Evolutionary conservation across 2,113 vertebrate species (phyloP), one percentile per base, ranked within the genome.

Genomic region (Noturus placidus): DNA sequence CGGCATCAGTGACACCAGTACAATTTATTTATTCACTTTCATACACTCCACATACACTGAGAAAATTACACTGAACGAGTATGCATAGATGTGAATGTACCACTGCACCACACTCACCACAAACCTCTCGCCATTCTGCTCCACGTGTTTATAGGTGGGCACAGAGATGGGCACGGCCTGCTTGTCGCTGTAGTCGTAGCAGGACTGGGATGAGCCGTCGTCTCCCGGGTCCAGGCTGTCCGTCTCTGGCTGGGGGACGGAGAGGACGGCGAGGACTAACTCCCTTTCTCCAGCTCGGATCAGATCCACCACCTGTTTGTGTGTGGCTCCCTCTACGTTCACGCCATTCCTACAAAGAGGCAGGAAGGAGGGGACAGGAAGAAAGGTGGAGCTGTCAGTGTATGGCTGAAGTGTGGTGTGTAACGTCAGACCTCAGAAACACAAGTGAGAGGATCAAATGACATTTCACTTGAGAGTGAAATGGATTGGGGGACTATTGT

Each of bases 261-360:
- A 98, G 84, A 99, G 89, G 90, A 99, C 97, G 0, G 98, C 98
- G 87, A 99, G 95, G 35, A 98, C 95, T 91, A 99, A 92, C 93
- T 99, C 98, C 94, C 97, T 96, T 94, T 99, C 98, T 0, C 97
- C 98, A 0, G 97, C 97, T 0, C 98, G 97, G 92, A 99, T 99
- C 95, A 99, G 95, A 88, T 99, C 98, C 94, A 99, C 98, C 93
- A 99, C 98, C 90, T 99, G 98, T 95, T 99, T 99, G 93, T 99
- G 98, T 0, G 97, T 99, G 10, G 98, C 97, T 17, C 98, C 97
- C 70, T 99, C 98, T 11, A 99, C 97, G 3, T 97, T 99, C 92
- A 99, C 97, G 2, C 97, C 97, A 11, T 99, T 99, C 85, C 87
- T 87, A 30, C 14, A 22, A 3, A 38, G 5, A 77, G 22, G 42